These are phyloP conservation scores for Xyrichtys novacula DNA, from an alignment of 2,797 vertebrate genomes.

Conservation along the genomic window DNA sequence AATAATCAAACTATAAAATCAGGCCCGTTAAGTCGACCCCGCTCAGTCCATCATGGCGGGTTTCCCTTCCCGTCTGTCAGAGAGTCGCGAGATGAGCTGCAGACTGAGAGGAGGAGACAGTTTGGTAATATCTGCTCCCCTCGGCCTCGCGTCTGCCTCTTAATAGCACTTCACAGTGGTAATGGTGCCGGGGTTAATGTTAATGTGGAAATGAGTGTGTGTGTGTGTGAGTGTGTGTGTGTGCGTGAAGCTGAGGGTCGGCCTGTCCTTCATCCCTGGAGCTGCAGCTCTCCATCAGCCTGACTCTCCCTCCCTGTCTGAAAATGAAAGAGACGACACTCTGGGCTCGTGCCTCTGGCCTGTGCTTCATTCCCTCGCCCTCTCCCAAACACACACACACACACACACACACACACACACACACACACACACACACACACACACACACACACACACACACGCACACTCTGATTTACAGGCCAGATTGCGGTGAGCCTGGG, in stretches of 20 bases:
- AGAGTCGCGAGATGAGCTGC: constrained; percentile 27
- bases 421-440: constrained; percentile 25
- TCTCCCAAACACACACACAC: constrained; percentile 22
- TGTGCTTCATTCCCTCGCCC: background rate
- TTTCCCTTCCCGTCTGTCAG: constrained; percentile 34
- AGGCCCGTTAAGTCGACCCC: background rate
- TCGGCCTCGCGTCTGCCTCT: constrained; percentile 61
- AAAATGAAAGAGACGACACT: constrained; percentile 28
- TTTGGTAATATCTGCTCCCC: constrained; percentile 57
- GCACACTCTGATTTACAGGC: constrained; percentile 30
- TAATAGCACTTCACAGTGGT: constrained; percentile 71
- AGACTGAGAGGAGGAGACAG: constrained; percentile 52
- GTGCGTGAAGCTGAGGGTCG: constrained; percentile 36
- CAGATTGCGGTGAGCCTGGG: constrained; percentile 3
- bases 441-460: constrained; percentile 22
- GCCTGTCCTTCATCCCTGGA: constrained; percentile 66
- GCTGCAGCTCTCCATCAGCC: constrained; percentile 54
- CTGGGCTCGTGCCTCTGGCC: constrained; percentile 19
- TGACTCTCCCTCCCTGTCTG: constrained; percentile 9
- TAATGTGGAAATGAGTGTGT: constrained; percentile 55
- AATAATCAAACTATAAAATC: constrained; percentile 25
- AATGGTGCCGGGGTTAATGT: constrained; percentile 72
- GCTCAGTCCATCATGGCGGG: constrained; percentile 5
- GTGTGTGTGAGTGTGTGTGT: constrained; percentile 33
- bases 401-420: constrained; percentile 17